Base-by-base conservation (phyloP, 2,888 invertebrate genomes). In the Desoria tigrina region DNA sequence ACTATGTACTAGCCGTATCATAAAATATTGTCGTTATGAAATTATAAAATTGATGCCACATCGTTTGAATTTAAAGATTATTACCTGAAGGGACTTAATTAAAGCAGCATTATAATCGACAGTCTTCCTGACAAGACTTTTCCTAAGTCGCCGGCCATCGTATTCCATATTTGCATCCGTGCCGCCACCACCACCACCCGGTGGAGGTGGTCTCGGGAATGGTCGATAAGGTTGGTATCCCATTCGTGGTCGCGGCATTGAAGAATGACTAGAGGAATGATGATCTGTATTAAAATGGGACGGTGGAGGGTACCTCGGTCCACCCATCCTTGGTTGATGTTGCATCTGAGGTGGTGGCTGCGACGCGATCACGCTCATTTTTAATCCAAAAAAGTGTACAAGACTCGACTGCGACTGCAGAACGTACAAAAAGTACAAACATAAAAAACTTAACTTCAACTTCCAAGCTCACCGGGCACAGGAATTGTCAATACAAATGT, bases 101-200 rank as follows among this genome's bases (percentile, higher is more conserved):
- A 97, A 90, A 42, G 97, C 88, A 23, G 95, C 89, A 84, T 97
- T 97, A 81, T 97, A 97, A 83, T 98, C 98, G 61, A 98, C 95
- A 37, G 97, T 98, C 84, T 96, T 96, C 76, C 97, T 86, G 88
- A 96, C 94, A 72, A 96, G 93, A 76, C 95, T 94, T 83, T 97
- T 97, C 78, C 97, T 84, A 77, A 96, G 85, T 73, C 95, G 86
- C 83, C 97, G 95, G 66, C 96, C 97, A 84, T 97, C 96, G 80
- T 94, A 95, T 81, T 94, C 94, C 16, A 79, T 77, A 61, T 78
- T 65, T 3, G 67, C 61, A 21, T 58, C 60, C 14, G 64, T 66
- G 1, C 66, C 51, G n/a, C 63, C 65, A 1, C 54, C 58, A 37
- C 56, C 64, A 18, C 56, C 64, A 4, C 63, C 61, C 4, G 67